Percentiles rank a stretch among this genome's conserved stretches.
phyloP scores from a whole-genome alignment of 2,113 vertebrate species.

The Melanerpes formicivorus region DNA sequence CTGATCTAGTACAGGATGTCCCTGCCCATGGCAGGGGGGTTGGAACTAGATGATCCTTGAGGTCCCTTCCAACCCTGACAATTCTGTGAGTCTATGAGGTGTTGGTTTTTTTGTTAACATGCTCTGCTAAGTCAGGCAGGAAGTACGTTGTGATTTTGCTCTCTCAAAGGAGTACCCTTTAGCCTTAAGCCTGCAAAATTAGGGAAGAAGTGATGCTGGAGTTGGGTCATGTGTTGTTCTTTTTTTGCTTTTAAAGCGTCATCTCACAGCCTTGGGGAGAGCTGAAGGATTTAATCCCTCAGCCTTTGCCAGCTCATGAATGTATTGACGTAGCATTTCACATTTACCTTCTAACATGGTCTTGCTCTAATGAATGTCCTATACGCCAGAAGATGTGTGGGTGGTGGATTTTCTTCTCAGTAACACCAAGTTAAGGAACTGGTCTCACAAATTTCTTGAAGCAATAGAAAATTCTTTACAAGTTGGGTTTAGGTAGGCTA shows the following conservation, averaged over 20 bases:
- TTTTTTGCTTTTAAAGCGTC: neutral
- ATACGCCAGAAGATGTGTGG: neutral
- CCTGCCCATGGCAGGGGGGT: no score
- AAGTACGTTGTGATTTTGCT: neutral
- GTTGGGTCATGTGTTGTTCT: neutral
- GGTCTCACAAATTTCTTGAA: neutral
- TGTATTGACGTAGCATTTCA: neutral
- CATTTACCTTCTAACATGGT: neutral
- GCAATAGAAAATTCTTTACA: neutral
- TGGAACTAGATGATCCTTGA: no score
- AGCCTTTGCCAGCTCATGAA: neutral
- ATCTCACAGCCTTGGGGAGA: neutral
- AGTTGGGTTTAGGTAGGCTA: neutral
- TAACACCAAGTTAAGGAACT: neutral
- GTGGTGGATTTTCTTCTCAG: neutral
- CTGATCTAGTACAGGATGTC: no score
- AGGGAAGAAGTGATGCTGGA: neutral
- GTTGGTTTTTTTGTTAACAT: neutral
- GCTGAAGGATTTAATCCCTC: neutral
- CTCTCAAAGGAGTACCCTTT: neutral
- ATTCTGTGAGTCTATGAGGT: neutral
- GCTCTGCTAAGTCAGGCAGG: neutral
- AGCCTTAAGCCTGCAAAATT: neutral
- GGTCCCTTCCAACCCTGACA: no score
- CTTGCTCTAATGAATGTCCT: neutral